phyloP scores from a whole-genome alignment of 2,113 vertebrate genomes.

The Arothron firmamentum region DNA sequence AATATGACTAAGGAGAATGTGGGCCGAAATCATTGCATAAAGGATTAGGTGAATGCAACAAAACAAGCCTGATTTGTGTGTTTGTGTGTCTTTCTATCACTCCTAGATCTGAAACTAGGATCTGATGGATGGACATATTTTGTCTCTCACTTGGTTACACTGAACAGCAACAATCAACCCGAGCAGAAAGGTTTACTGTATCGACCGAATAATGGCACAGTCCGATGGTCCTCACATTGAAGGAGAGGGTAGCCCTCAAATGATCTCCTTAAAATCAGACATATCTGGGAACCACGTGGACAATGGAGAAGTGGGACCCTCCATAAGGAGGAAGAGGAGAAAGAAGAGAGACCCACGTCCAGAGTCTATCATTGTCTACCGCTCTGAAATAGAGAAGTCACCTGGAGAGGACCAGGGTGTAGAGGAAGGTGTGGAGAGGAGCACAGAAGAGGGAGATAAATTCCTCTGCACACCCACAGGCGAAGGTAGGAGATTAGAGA shows the following conservation, averaged over 20 bases:
- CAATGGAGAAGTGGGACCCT: conserved; percentile 79
- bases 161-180: not conserved
- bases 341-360: conserved; percentile 88
- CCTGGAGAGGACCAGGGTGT: conserved; percentile 79
- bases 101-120: not conserved
- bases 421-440: conserved; percentile 81
- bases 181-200: conserved; percentile 8
- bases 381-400: conserved; percentile 82
- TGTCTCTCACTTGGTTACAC: conserved; percentile 3
- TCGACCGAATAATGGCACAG: conserved; percentile 59
- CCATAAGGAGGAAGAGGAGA: conserved; percentile 81
- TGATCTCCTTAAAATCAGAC: conserved; percentile 68
- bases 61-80: not conserved
- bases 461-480: conserved; percentile 83
- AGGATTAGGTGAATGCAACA: conserved; percentile 18
- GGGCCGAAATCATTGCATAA: conserved; percentile 29
- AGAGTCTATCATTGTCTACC: conserved; percentile 92
- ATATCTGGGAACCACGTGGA: conserved; percentile 70
- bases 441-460: conserved; percentile 83
- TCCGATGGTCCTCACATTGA: conserved; percentile 61
- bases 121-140: conserved; percentile 10
- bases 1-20: conserved; percentile 15
- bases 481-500: conserved; percentile 76
- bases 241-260: conserved; percentile 71
- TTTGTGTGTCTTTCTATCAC: not conserved